Conservation (phyloP, 1,140 invertebrate genomes). For the Oedothorax gibbosus region DNA sequence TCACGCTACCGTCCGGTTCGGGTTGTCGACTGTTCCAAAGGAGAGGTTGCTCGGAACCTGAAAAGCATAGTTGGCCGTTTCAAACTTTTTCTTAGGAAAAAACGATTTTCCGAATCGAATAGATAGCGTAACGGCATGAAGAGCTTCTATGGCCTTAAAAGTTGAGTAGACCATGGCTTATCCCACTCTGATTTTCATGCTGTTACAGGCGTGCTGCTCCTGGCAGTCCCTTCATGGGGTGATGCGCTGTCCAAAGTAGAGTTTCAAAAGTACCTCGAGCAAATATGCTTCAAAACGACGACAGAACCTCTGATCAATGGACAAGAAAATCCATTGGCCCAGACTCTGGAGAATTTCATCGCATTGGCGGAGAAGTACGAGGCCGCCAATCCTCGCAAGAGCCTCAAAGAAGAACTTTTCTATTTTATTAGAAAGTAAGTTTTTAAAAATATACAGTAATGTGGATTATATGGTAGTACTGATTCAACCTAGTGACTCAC, state of each 20-base stretch:
- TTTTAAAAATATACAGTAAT: neutral
- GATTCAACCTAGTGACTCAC: no score
- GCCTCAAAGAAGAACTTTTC: constrained; percentile 15
- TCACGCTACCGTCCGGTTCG: no score
- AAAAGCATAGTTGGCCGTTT: no score
- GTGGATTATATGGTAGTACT: no score
- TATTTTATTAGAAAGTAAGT: constrained; percentile 37
- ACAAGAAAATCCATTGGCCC: constrained; percentile 15
- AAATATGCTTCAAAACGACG: neutral
- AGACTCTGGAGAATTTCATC: constrained; percentile 53
- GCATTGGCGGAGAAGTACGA: constrained; percentile 42
- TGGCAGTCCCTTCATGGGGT: constrained; percentile 7
- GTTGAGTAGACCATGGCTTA: neutral
- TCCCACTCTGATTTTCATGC: neutral
- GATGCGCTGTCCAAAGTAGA: neutral
- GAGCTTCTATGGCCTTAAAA: neutral
- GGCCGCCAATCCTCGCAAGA: constrained; percentile 13
- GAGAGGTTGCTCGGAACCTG: no score
- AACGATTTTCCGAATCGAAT: no score
- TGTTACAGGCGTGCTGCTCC: neutral
- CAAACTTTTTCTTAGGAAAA: no score
- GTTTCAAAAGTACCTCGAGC: neutral
- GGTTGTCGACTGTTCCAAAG: no score
- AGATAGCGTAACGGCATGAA: no score
- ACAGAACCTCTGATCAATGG: constrained; percentile 1